Conservation (phyloP, 2,113 vertebrate species). For the Petromus typicus region DNA sequence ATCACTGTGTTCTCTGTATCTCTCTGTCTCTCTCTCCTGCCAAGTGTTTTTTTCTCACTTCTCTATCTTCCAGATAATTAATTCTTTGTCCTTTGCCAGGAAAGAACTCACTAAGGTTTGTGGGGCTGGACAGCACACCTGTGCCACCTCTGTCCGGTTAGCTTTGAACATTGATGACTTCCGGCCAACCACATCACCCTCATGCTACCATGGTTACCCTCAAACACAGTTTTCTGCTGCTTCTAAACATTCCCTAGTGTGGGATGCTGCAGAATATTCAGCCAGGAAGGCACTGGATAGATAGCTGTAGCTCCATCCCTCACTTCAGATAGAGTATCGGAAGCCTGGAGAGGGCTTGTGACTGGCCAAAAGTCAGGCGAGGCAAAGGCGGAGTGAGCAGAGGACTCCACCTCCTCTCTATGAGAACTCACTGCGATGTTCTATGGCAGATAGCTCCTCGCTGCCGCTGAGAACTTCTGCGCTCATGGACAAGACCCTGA, state of each 20-base stretch:
- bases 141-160: not conserved
- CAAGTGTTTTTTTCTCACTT: not conserved
- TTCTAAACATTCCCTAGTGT: constrained; percentile 8
- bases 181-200: not conserved
- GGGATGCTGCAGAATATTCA: not conserved
- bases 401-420: not conserved
- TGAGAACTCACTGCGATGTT: not conserved
- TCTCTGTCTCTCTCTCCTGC: not conserved
- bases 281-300: not conserved
- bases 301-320: not conserved
- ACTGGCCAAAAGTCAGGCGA: not conserved
- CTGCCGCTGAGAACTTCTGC: not conserved
- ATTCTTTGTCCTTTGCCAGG: not conserved
- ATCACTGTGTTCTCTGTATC: not conserved
- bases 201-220: not conserved
- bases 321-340: not conserved
- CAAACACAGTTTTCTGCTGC: not conserved
- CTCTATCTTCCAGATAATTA: not conserved
- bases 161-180: not conserved
- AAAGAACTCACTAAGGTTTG: not conserved
- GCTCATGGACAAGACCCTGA: not conserved
- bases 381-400: not conserved
- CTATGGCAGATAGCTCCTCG: not conserved
- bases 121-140: not conserved
- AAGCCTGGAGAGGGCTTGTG: not conserved